A percentile compares a stretch with the other conserved stretches of the same genome.
phyloP scores from a whole-genome alignment of 2,888 invertebrate genomes.

The Oxystoma pomonae region DNA sequence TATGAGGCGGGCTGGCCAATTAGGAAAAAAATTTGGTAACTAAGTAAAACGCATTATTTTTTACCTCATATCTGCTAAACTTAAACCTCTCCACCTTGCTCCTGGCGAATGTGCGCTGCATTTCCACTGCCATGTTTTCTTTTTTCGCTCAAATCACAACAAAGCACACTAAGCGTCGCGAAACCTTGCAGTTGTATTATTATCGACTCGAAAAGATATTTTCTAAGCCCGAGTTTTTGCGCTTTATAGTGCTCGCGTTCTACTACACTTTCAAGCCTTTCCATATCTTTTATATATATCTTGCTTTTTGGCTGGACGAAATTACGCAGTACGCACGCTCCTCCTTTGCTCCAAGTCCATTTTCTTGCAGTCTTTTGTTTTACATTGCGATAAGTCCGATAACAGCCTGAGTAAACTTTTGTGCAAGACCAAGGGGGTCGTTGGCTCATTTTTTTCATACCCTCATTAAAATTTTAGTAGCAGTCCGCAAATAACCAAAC shows the following conservation, averaged over 20 bases:
- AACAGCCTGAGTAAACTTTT: not conserved
- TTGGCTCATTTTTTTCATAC: too few species aligned
- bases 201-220: not conserved
- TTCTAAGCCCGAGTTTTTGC: not conserved
- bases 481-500: too few species aligned
- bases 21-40: too few species aligned
- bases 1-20: too few species aligned
- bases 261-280: not conserved
- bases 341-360: not conserved
- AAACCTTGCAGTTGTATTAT: not conserved
- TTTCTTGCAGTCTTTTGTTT: not conserved
- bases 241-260: not conserved
- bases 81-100: constrained; percentile 15
- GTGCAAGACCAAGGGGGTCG: not conserved
- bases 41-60: too few species aligned
- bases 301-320: not conserved
- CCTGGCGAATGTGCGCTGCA: constrained; percentile 12
- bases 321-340: not conserved
- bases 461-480: too few species aligned
- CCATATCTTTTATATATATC: not conserved
- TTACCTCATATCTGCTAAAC: constrained; percentile 22
- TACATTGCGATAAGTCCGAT: too few species aligned
- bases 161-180: too few species aligned
- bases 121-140: constrained; percentile 17
- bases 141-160: not conserved